Evolutionary conservation across 2,888 invertebrate genomes (phyloP), one percentile per base, ranked within the genome.

Genomic region (Yponomeuta sedellus): DNA sequence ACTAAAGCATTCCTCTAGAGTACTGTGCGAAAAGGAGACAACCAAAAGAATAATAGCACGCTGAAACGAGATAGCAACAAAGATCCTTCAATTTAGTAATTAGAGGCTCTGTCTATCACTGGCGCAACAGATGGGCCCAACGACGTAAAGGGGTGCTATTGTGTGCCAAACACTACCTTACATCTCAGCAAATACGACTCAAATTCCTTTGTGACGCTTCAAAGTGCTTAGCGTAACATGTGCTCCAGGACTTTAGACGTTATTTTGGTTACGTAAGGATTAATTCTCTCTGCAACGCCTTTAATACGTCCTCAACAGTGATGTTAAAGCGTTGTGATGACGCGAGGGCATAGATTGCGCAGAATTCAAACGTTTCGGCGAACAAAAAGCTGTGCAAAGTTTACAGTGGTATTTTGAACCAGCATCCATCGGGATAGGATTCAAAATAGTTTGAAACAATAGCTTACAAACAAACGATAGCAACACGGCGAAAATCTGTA

Each of bases 71-170:
- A 52, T 16, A 52, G 44, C 44, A 4, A 52, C 44, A 52, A 19
- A 58, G 19, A 58, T 58, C 58, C 63, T 63, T 40, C 40, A 63
- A 63, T 63, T 63, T 63, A 11, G 63, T 63, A 63, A 63, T 63
- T 63, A 63, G 40, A 44, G 12, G 44, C 19, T 44, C 34, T 28
- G 28, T 20, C 44, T 63, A 40, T 12, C 63, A 22, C 40, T 12
- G 63, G 22, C 40, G 63, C 44, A 63, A 63, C 63, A 63, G 63
- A 63, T 63, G 63, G 19, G 19, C 19, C 44, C 40, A 52, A 44
- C 44, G 63, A 63, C 19, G 22, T 40, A 44, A 63, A 63, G 44
- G 63, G 63, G 19, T 63, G 10, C 19, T 44, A 52, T 61, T 20
- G 59, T 28, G 34, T 8, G 28, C 28, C n/a, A 39, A 61, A 34